A percentile compares a stretch with the other conserved stretches of the same genome.
phyloP scores from a whole-genome alignment of 2,113 vertebrate species.

The Sceloporus undulatus region DNA sequence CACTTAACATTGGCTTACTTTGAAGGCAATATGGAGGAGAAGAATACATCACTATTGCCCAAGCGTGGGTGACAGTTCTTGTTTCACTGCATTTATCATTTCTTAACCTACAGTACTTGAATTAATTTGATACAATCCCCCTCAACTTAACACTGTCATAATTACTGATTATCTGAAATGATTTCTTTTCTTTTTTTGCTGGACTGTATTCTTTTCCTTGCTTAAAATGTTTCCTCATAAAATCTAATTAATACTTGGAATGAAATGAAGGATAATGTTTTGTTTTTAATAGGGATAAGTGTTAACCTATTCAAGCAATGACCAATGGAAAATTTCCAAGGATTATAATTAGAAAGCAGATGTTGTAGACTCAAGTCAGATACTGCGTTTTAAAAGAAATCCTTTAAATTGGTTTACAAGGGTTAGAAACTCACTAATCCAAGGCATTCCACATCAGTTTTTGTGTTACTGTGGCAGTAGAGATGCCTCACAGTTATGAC shows the following conservation, averaged over 20 bases:
- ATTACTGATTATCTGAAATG: background rate
- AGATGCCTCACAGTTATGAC: background rate
- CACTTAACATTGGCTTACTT: background rate
- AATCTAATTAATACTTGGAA: slow-evolving; percentile 25
- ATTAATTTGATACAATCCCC: background rate
- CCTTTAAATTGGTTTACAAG: background rate
- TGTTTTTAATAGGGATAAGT: background rate
- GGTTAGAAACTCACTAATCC: background rate
- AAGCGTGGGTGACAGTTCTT: background rate
- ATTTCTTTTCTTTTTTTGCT: background rate
- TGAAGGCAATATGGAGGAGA: background rate
- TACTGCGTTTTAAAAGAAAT: background rate
- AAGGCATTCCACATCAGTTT: background rate
- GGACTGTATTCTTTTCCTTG: slow-evolving; percentile 3
- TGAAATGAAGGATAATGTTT: slow-evolving; percentile 31
- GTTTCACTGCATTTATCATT: background rate
- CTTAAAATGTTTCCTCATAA: slow-evolving; percentile 2
- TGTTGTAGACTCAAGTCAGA: background rate
- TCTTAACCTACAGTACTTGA: slow-evolving; percentile 8
- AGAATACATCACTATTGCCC: background rate
- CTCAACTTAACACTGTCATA: background rate
- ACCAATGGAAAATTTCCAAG: background rate
- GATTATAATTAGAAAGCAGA: background rate
- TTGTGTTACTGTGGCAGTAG: background rate
- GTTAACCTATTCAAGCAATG: background rate